phyloP scores from a whole-genome alignment of 2,113 vertebrate species.

The Pandion haliaetus region DNA sequence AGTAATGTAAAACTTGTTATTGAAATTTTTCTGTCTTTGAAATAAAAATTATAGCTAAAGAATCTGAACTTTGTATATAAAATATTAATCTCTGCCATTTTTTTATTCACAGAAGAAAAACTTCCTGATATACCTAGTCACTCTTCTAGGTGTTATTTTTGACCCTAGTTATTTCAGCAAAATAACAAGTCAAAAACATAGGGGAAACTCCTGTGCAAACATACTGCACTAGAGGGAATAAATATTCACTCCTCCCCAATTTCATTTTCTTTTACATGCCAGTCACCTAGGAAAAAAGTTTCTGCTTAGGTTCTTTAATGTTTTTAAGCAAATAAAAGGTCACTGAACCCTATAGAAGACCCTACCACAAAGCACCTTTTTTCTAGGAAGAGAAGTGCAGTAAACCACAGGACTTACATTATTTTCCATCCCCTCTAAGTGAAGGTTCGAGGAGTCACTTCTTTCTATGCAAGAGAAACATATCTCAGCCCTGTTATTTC shows the following conservation, averaged over 20 bases:
- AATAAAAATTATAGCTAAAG: background rate
- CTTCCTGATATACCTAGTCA: background rate
- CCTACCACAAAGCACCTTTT: background rate
- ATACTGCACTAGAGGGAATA: background rate
- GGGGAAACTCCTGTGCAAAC: background rate
- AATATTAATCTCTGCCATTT: background rate
- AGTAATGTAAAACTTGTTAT: background rate
- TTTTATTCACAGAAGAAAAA: background rate
- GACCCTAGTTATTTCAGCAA: background rate
- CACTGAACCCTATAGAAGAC: background rate
- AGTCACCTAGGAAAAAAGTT: background rate
- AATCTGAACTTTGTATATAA: background rate
- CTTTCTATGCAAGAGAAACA: background rate
- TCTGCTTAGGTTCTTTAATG: background rate
- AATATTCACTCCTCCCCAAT: background rate
- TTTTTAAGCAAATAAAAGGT: background rate
- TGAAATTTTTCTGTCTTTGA: background rate
- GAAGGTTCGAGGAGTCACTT: constrained; percentile 14
- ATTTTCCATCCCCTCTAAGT: background rate
- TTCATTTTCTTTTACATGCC: background rate
- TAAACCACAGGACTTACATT: constrained; percentile 57
- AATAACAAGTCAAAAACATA: background rate
- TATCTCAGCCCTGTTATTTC: background rate
- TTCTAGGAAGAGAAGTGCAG: background rate
- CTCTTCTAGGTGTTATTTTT: background rate